A percentile compares a stretch with the other conserved stretches of the same genome.
Conservation (phyloP, 2,113 vertebrate species). For the Serinus canaria region DNA sequence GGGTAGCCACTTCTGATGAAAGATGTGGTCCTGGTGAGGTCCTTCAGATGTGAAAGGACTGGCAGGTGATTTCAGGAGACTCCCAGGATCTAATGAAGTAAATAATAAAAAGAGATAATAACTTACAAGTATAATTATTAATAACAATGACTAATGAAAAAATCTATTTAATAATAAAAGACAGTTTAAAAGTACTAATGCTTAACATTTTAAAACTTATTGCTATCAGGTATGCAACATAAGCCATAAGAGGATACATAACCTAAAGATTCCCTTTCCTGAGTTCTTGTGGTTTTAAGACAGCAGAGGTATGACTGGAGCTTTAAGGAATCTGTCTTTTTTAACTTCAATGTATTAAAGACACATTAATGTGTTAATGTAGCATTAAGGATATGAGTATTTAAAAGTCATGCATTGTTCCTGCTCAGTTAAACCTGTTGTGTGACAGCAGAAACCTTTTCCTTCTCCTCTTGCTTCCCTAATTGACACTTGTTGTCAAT, state of each 20-base stretch:
- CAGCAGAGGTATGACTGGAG: background rate
- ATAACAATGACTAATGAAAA: background rate
- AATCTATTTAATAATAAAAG: background rate
- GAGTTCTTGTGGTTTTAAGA: background rate
- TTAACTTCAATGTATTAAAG: background rate
- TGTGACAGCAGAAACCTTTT: background rate
- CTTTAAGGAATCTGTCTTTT: background rate
- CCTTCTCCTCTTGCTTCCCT: background rate
- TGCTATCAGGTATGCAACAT: background rate
- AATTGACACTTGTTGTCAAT: background rate
- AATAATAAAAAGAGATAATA: background rate
- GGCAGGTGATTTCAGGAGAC: background rate
- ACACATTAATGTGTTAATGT: background rate
- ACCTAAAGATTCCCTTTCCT: background rate
- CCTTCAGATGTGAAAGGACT: background rate
- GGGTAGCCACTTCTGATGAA: background rate
- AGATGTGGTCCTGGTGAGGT: background rate
- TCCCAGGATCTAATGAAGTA: background rate
- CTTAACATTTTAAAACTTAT: background rate
- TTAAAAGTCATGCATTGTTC: background rate
- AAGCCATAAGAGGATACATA: background rate
- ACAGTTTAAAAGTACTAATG: background rate
- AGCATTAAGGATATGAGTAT: background rate
- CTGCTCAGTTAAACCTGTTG: background rate
- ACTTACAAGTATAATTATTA: background rate